Base-by-base conservation (phyloP, 2,888 invertebrate genomes). In the Leptopilina myrica region DNA sequence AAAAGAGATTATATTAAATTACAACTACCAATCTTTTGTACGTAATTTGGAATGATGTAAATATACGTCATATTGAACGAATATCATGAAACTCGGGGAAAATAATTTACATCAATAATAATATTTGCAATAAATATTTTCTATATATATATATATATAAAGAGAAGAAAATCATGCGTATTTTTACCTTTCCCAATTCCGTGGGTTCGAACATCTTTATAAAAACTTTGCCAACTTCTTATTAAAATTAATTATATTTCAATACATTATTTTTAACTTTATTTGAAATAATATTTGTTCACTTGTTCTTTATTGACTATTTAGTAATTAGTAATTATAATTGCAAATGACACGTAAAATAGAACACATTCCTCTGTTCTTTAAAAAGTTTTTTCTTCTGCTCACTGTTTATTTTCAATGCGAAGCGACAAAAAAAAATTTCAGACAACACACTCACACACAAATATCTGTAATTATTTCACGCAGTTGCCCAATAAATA, bases 151-250 rank as follows among this genome's bases (percentile, higher is more conserved):
- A 73, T 33, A 20, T 20, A 20, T 33, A 33, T 64, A 40, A 56
- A 26, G 14, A 33, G 64, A 20, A 62, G 5, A 56, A 33, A 33
- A 66, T 77, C 26, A 65, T 62, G 53, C 12, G 53, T 76, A 43
- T 43, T 43, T 43, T 85, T 85, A 91, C 91, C 89, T 90, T 89
- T 84, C 90, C 91, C 81, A 89, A 89, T 83, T 91, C 91, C 65
- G 82, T 87, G 15, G 89, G 88, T 80, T 91, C 91, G 80, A 89
- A 90, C 91, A 91, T 91, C 78, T 85, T 84, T 77, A 78, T 33
- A 76, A 76, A 43, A 43, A 6, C 7, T 43, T 43, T 43, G 0
- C 43, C 5, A 43, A 43, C 43, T 43, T 43, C 43, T 43, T 43
- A 5, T 43, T 11, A 26, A 15, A 64, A 14, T 67, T 59, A 20